phyloP scores from a whole-genome alignment of 2,888 invertebrate genomes.

The Thysanoteuthis rhombus region DNA sequence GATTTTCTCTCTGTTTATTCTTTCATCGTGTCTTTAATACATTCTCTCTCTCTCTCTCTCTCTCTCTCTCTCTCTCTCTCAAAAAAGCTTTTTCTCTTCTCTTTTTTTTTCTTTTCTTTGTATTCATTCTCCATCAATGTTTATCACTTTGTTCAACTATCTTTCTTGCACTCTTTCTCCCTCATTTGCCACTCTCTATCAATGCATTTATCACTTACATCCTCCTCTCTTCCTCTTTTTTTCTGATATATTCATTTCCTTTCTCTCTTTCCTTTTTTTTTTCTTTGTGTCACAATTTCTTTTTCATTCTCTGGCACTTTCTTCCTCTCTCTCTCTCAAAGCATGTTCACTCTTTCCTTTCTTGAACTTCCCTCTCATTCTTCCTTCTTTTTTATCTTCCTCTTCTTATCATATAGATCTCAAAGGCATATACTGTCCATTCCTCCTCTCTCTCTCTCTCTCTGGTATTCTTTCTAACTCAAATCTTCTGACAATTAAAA shows the following conservation, averaged over 20 bases:
- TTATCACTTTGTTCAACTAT: too few species aligned
- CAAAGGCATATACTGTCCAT: background rate
- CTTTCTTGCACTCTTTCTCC: background rate
- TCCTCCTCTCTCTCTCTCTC: background rate
- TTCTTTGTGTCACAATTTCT: fast-evolving
- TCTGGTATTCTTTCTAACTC: background rate
- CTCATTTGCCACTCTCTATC: background rate
- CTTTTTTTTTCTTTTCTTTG: too few species aligned
- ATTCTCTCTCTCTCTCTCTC: too few species aligned
- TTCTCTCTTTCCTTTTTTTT: background rate
- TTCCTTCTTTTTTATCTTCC: background rate
- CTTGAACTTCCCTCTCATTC: too few species aligned
- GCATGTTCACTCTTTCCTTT: too few species aligned
- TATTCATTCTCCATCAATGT: too few species aligned
- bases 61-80: too few species aligned
- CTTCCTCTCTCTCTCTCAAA: background rate
- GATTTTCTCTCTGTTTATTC: too few species aligned
- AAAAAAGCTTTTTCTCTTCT: too few species aligned
- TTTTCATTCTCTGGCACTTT: background rate
- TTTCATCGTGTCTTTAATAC: too few species aligned
- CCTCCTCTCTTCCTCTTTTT: background rate
- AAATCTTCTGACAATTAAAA: background rate
- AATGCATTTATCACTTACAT: background rate
- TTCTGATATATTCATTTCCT: background rate
- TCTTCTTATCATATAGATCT: background rate